phyloP scores from a whole-genome alignment of 1,140 invertebrate species.

The Ptiloglossa arizonensis region DNA sequence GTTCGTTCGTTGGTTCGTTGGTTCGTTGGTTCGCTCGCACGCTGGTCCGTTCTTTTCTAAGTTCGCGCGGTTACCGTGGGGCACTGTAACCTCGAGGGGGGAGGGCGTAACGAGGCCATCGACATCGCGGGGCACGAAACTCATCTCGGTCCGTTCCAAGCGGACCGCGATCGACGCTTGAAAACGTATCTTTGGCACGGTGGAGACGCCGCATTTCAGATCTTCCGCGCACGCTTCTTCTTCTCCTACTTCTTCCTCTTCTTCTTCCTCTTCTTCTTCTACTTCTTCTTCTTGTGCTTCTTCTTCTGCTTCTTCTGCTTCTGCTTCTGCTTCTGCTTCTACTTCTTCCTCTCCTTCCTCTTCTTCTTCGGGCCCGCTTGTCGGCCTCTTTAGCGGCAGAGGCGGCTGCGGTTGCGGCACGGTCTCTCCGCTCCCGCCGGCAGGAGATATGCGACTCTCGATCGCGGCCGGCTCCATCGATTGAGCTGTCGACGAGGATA shows the following conservation, averaged over 20 bases:
- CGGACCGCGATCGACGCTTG: conserved; percentile 42
- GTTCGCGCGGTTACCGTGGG: conserved; percentile 13
- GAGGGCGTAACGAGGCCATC: conserved; percentile 48
- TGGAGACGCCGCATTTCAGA: conserved; percentile 43
- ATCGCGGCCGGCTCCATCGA: conserved; percentile 58
- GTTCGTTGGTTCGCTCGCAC: too few relatives aligned
- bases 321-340: too few relatives aligned
- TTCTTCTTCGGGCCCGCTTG: conserved; percentile 38
- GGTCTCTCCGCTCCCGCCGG: conserved; percentile 43
- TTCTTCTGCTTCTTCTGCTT: too few relatives aligned
- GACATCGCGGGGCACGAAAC: conserved; percentile 32
- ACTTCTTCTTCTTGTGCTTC: too few relatives aligned
- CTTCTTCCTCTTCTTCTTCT: conserved; percentile 46
- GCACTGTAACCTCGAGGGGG: conserved; percentile 38
- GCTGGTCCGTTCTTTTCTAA: conserved; percentile 1
- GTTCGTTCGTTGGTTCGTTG: too few relatives aligned
- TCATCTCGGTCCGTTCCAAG: conserved; percentile 20
- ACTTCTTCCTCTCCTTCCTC: conserved; percentile 37
- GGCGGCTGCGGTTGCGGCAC: too few relatives aligned
- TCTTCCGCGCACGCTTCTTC: conserved; percentile 36
- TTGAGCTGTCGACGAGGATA: conserved; percentile 68
- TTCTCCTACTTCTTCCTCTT: conserved; percentile 45
- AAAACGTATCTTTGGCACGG: conserved; percentile 41
- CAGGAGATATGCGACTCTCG: conserved; percentile 57
- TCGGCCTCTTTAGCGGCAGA: conserved; percentile 48